Base-by-base conservation (phyloP, 92 coral and sea anemone species). In the Palythoa heliodiscus region DNA sequence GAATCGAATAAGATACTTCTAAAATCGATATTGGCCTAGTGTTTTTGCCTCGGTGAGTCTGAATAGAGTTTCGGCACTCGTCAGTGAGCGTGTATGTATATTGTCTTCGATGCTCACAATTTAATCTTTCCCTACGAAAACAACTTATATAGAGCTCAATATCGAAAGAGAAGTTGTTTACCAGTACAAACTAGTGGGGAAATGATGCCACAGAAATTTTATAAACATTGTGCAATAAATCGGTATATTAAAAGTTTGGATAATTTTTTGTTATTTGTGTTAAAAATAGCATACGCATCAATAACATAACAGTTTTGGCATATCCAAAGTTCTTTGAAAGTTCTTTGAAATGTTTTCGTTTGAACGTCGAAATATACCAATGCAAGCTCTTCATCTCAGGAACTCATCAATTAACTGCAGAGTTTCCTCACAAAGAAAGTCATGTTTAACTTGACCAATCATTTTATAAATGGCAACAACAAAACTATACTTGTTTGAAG, bases 301-400 rank as follows among this genome's bases (percentile, higher is more conserved):
- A 24, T 52, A 15, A 38, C 5, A 17, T 9, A 29, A 77, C 66
- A 22, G 12, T 4, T 11, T 23, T 7, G 38, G 71, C 29, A 43
- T 43, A 1, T 43, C 4, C 4, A 43, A 43, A 43, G 55, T 63
- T 79, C 4, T 53, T 15, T 23, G 47, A 29, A 76, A 54, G 22
- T n/a, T n/a, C n/a, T n/a, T n/a, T n/a, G 43, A 29, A 64, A 76
- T 55, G 66, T 76, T 76, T 53, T 76, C 48, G 80, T 75, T 48
- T 20, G 29, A 37, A 38, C 68, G 38, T 55, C 57, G 38, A 58
- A 75, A 75, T 20, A 29, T 14, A 37, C n/a, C 14, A n/a, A 77
- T 22, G 60, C 11, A 37, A 78, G 43, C 83, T 78, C 83, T 78
- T 78, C 50, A 80, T 38, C 38, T 79, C 72, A 64, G 72, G 84